Base-by-base conservation (phyloP, 2,797 vertebrate genomes). In the Morelia viridis region DNA sequence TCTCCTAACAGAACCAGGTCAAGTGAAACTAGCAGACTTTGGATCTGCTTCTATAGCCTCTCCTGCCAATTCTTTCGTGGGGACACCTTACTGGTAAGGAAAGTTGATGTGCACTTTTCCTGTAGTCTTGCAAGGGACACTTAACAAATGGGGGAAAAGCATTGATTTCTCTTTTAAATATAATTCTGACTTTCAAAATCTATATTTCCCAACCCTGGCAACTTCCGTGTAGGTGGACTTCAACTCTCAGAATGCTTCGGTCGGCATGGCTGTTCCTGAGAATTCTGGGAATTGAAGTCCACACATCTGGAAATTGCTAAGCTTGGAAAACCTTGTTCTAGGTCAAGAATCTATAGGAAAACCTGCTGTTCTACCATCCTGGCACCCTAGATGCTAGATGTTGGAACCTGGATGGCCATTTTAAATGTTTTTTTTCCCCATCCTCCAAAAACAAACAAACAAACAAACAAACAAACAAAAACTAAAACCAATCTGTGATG, bases 1-100 rank as follows among this genome's bases (percentile, higher is more conserved):
- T 98, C 98, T 99, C 96, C 98, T 99, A 96, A 99, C 99, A 93
- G 99, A 99, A 96, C 98, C 98, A 64, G 99, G 99, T 96, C 99
- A 99, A 97, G 99, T 99, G 97, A 99, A 99, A 96, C 97, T 99
- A 85, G 99, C 99, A 41, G 99, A 99, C 97, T 99, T 99, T 96
- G 99, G 99, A 96, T 99, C 99, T 35, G 99, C 99, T 91, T 99
- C 99, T 94, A 98, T 99, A 97, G 98, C 97, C 93, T 99, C 98
- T 96, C 99, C 99, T 97, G 99, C 99, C 98, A 99, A 99, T 96
- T 99, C 99, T 95, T 99, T 99, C 80, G 99, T 99, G 95, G 99
- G 99, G 96, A 99, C 99, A 60, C 99, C 99, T 96, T 99, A 99
- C 97, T 99, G 99, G 99, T 99, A 96, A 97, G 98, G 98, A 92